phyloP scores from a whole-genome alignment of 2,797 vertebrate species.

The Mergus octosetaceus region DNA sequence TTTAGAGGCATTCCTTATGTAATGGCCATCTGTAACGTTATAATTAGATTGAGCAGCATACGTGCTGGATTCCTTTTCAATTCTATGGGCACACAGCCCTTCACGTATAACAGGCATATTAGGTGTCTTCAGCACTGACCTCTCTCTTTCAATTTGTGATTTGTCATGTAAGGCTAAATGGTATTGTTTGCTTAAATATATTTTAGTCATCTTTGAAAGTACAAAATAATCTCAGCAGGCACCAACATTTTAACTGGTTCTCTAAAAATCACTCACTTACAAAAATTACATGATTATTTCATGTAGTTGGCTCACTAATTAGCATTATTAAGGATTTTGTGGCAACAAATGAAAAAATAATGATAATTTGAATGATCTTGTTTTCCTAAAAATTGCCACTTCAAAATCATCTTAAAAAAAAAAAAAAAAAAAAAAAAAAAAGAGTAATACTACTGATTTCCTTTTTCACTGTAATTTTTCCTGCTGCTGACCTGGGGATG shows the following conservation, averaged over 20 bases:
- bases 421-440: neutral
- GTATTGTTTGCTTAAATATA: neutral
- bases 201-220: neutral
- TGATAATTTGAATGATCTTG: neutral
- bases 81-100: neutral
- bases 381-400: neutral
- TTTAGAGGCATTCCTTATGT: constrained; percentile 45
- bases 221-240: neutral
- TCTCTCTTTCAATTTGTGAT: neutral
- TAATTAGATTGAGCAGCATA: constrained; percentile 34
- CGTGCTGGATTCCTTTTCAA: neutral
- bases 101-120: neutral
- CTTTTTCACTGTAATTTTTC: neutral
- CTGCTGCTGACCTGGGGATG: neutral
- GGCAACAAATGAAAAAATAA: neutral
- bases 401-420: neutral
- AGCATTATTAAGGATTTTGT: neutral
- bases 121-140: neutral
- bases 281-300: neutral
- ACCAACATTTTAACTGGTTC: neutral
- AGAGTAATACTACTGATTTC: neutral
- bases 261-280: neutral
- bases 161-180: neutral
- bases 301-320: neutral
- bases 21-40: constrained; percentile 45